Conservation (phyloP, 2,888 invertebrate genomes). For the Cheilosia vernalis region DNA sequence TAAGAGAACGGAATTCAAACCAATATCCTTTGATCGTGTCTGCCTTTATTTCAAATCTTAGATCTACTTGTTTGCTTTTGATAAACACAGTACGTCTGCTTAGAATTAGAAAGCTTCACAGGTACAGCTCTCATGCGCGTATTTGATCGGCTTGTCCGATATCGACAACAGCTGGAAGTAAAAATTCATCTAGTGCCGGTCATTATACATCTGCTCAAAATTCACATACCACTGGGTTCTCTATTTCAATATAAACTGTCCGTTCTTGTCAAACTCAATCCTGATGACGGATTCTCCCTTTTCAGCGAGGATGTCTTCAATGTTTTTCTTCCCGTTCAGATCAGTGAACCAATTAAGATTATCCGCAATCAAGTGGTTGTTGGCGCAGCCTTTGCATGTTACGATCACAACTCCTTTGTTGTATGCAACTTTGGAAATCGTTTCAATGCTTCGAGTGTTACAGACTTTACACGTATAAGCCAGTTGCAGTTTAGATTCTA, state of each 20-base stretch:
- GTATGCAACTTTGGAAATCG: constrained; percentile 93
- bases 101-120: no score
- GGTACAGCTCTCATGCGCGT: no score
- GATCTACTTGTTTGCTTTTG: no score
- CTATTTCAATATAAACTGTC: constrained; percentile 47
- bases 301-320: constrained; percentile 94
- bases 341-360: constrained; percentile 97
- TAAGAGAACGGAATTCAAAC: no score
- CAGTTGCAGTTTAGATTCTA: constrained; percentile 87
- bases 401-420: constrained; percentile 96
- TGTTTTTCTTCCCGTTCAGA: constrained; percentile 90
- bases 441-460: constrained; percentile 88
- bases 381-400: constrained; percentile 93
- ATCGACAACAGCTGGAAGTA: not conserved
- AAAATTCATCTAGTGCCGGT: not conserved
- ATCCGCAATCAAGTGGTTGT: constrained; percentile 97
- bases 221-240: not conserved
- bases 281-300: constrained; percentile 93
- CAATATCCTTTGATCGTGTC: no score
- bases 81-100: no score
- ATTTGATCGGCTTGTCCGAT: no score
- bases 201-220: not conserved
- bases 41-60: no score
- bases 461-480: constrained; percentile 96
- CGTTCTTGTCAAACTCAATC: constrained; percentile 59